Percentiles rank a stretch among this genome's conserved stretches.
These are phyloP conservation scores for Dicyrtoma fusca DNA, from an alignment of 2,888 invertebrate species.

Conservation along the genomic window DNA sequence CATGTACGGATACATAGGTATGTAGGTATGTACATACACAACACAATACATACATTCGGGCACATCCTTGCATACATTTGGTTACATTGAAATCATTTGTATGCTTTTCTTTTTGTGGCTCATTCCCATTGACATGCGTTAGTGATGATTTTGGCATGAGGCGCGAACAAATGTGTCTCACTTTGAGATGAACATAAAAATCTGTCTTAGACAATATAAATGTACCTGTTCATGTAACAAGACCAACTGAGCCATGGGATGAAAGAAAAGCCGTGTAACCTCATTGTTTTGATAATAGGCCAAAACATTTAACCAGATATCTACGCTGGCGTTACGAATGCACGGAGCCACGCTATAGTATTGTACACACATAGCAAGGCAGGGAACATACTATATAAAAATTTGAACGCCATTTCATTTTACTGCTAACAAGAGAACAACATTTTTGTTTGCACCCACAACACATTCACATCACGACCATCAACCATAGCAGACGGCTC, in stretches of 20 bases:
- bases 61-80: no score
- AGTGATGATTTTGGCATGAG: conserved; percentile 38
- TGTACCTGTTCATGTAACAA: conserved; percentile 30
- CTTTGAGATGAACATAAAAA: conserved; percentile 35
- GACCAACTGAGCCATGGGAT: conserved; percentile 33
- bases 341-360: background rate
- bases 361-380: background rate
- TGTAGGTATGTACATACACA: background rate
- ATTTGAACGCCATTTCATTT: background rate
- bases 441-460: conserved; percentile 17
- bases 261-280: conserved; percentile 39
- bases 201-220: conserved; percentile 37
- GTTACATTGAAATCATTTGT: background rate
- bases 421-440: conserved; percentile 6
- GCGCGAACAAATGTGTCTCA: conserved; percentile 34
- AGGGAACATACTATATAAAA: background rate
- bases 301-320: conserved; percentile 37
- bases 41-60: background rate
- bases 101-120: conserved; percentile 2
- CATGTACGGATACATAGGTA: no score
- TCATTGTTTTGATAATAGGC: conserved; percentile 40
- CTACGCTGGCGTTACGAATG: background rate
- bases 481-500: background rate
- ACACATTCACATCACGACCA: background rate
- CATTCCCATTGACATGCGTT: conserved; percentile 6